Evolutionary conservation across 2,113 vertebrate genomes (phyloP), one percentile per base, ranked within the genome.

Genomic region (Prinia subflava): DNA sequence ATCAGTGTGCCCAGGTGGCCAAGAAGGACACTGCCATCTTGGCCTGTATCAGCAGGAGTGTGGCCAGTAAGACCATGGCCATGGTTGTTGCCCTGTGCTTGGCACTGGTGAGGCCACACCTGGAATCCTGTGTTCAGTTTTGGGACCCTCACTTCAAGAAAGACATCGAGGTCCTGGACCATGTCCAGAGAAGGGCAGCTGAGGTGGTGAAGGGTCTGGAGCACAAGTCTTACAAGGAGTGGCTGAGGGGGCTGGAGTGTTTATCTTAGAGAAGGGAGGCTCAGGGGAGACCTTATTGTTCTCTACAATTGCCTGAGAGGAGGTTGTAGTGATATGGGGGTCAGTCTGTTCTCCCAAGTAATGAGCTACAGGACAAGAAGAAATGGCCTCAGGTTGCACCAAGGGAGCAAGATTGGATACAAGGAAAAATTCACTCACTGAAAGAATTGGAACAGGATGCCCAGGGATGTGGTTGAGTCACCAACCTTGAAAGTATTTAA

Each of bases 111-210:
- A 74, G 24, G 31, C 4, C 16, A 11, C 39, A 23, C 3, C 25
- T 47, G 0, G 1, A 53, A 37, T 67, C 15, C 18, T 47, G 53
- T 9, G 75, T 6, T 41, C 39, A 33, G 25, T 55, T 80, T 9
- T 47, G 68, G 15, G 60, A 18, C n/a, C 5, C 25, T 53, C 30
- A 42, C 15, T 55, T 4, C 7, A 35, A 11, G 20, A 59, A 46
- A 11, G 39, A 35, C 23, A 22, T 5, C 0, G 2, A 57, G 23
- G 16, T 12, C 21, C 18, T 23, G 28, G 30, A 47, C 3, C 0
- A 0, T 1, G 30, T 60, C 39, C 60, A 60, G 52, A 60, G n/a
- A 67, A 67, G 6, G 30, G 10, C 39, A 67, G 6, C 0, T 2
- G 39, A 53, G n/a, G 5, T 47, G 12, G 30, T 3, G 12, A 24